Conservation (phyloP, 2,888 invertebrate species). For the Cerastoderma edule region DNA sequence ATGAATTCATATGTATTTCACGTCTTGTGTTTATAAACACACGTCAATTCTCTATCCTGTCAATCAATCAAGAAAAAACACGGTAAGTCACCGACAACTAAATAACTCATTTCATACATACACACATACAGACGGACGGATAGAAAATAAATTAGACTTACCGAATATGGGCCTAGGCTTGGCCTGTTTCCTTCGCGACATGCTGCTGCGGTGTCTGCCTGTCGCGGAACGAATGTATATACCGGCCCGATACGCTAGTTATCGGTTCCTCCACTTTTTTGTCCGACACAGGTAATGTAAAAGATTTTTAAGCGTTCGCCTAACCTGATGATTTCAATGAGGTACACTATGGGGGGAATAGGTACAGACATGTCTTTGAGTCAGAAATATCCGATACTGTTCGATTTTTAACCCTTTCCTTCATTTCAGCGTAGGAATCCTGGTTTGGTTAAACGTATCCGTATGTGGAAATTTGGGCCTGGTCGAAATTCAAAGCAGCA, state of each 20-base stretch:
- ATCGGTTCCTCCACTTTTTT: constrained; percentile 31
- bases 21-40: no score
- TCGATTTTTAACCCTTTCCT: no score
- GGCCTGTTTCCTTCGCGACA: constrained; percentile 63
- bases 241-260: constrained; percentile 37
- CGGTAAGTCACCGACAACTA: neutral
- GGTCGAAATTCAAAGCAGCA: no score
- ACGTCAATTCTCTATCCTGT: no score
- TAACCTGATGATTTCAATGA: constrained; percentile 35
- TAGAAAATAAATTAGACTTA: constrained; percentile 33
- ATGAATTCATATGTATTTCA: no score
- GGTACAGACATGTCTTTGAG: constrained; percentile 31
- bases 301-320: constrained; percentile 34
- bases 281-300: constrained; percentile 27
- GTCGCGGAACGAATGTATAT: constrained; percentile 23
- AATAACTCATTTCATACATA: constrained; percentile 3
- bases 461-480: no score
- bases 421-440: no score
- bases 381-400: no score
- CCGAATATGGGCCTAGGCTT: constrained; percentile 63
- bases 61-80: constrained; percentile 1
- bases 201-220: constrained; percentile 39
- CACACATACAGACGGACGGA: neutral
- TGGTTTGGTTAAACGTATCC: no score
- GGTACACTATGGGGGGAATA: constrained; percentile 27